Evolutionary conservation across 1,140 invertebrate genomes (phyloP).

Genomic region (Cotesia vestalis): DNA sequence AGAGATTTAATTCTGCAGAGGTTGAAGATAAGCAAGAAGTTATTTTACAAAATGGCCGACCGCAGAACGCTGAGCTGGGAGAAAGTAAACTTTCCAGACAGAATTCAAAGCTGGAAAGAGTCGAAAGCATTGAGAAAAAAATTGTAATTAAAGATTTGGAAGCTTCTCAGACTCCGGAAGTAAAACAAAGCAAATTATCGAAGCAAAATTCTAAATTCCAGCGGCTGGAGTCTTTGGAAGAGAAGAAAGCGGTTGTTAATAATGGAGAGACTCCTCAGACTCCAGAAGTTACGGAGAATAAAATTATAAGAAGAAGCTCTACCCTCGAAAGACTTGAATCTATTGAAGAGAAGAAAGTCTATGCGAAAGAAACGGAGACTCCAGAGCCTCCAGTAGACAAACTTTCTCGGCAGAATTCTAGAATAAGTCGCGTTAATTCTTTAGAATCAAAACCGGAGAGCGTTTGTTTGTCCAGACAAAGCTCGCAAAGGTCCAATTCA

Average conservation of each 20-base stretch:
- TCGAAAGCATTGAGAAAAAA: slow-evolving; percentile 27
- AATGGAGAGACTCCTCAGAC: not conserved
- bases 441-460: slow-evolving; percentile 41
- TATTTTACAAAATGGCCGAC: slow-evolving; percentile 17
- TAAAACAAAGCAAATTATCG: slow-evolving; percentile 25
- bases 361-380: not conserved
- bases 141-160: slow-evolving; percentile 26
- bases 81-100: slow-evolving; percentile 25
- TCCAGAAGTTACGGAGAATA: slow-evolving; percentile 18
- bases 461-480: slow-evolving; percentile 44
- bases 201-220: slow-evolving; percentile 23
- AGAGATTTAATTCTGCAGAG: slow-evolving; percentile 24
- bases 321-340: slow-evolving; percentile 9
- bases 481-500: slow-evolving; percentile 44
- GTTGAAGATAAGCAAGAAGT: not conserved
- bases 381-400: slow-evolving; percentile 26
- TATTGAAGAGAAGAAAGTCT: slow-evolving; percentile 25
- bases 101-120: slow-evolving; percentile 31
- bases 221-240: not conserved
- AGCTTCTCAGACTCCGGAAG: not conserved
- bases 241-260: not conserved
- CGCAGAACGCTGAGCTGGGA: slow-evolving; percentile 50
- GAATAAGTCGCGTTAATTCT: slow-evolving; percentile 42
- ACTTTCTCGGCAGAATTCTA: slow-evolving; percentile 43
- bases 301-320: slow-evolving; percentile 42